Evolutionary conservation across 2,797 vertebrate genomes (phyloP).

Genomic region (Rhabdomys pumilio): DNA sequence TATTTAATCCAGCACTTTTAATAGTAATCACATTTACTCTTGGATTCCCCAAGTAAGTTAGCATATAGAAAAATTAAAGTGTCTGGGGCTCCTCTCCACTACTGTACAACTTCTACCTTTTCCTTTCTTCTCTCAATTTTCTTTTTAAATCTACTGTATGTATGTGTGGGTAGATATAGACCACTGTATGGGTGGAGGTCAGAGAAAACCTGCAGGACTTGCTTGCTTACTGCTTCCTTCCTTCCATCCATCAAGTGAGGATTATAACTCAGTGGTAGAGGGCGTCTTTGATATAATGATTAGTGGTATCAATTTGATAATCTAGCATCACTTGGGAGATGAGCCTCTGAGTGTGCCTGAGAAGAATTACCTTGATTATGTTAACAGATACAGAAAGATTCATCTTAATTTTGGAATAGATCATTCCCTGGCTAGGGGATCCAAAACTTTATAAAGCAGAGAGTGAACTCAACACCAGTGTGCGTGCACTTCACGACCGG

Average conservation of each 20-base stretch:
- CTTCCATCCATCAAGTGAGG: not conserved
- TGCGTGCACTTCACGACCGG: not conserved
- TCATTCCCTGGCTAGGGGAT: not conserved
- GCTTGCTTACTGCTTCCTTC: not conserved
- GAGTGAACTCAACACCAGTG: not conserved
- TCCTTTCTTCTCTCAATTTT: not conserved
- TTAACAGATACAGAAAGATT: not conserved
- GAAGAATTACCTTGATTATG: not conserved
- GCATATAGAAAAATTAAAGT: not conserved
- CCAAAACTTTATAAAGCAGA: not conserved
- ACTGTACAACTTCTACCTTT: not conserved
- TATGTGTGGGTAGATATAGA: not conserved
- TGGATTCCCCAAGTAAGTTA: not conserved
- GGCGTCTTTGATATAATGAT: not conserved
- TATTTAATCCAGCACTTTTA: not conserved
- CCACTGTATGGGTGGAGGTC: not conserved
- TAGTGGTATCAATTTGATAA: not conserved
- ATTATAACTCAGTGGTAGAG: not conserved
- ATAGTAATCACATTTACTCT: not conserved
- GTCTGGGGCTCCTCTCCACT: not conserved
- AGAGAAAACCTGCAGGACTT: not conserved
- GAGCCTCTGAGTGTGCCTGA: not conserved
- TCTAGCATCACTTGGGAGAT: not conserved
- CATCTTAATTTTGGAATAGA: not conserved
- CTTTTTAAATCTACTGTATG: not conserved